Evolutionary conservation across 2,113 vertebrate species (phyloP), one percentile per base, ranked within the genome.

Genomic region (Periophthalmus modestus): DNA sequence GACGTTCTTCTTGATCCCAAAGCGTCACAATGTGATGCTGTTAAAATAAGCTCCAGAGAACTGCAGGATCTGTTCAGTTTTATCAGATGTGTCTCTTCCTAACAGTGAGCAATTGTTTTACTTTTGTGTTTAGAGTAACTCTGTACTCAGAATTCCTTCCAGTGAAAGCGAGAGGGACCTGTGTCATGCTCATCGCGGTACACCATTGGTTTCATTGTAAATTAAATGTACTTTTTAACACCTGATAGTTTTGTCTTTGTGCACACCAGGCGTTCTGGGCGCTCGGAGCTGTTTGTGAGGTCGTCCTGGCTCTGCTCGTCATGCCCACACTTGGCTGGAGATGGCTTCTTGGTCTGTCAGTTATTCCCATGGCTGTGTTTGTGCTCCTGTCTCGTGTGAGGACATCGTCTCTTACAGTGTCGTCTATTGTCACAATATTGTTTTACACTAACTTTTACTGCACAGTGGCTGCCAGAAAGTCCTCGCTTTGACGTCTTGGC

Each of bases 311-410:
- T 0, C 89, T 97, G 78, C 81, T 94, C 62, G 88, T 97, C 85
- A 97, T 98, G 96, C 97, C 97, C 82, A 95, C 93, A 0, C 92
- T 97, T 0, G 96, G 97, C 79, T 98, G 97, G 96, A 94, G 95
- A 21, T 98, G 96, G 96, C 92, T 98, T 71, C 95, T 98, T 18
- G 81, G 94, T 58, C 91, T 98, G 21, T 98, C 96, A 0, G 91
- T 95, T 0, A 58, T 94, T 39, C 96, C 97, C 0, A 85, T 96
- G 11, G 79, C 94, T 43, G 68, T 97, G 36, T 97, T 97, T 0
- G 82, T 95, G 1, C 68, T 88, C 84, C 84, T 97, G 11, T 95
- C 94, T 18, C 95, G 94, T 82, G 97, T 98, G 92, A 84, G 96
- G 96, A 88, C 80, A 85, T 78, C 34, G 0, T 18, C n/a, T 4